A percentile compares a stretch with the other conserved stretches of the same genome.
Conservation (phyloP, 2,888 invertebrate species). For the Trissolcus japonicus region DNA sequence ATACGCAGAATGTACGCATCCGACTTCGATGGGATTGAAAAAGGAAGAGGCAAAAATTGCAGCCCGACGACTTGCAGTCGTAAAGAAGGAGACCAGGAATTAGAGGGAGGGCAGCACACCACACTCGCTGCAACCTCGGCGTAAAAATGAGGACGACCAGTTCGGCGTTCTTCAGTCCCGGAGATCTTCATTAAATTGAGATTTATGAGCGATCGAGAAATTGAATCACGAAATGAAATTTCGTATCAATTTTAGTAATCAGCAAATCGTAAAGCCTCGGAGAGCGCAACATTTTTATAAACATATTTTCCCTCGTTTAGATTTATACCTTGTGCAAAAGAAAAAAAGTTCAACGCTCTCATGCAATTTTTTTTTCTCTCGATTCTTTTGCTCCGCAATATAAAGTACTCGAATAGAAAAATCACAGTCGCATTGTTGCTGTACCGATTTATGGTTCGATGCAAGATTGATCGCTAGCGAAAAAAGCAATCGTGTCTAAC, state of each 20-base stretch:
- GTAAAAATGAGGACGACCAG: slow-evolving; percentile 28
- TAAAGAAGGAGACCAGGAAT: slow-evolving; percentile 59
- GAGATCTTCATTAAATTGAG: slow-evolving; percentile 17
- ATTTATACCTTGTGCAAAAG: no score
- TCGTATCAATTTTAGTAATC: slow-evolving; percentile 15
- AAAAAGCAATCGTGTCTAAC: no score
- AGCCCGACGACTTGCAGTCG: slow-evolving; percentile 61
- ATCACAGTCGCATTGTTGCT: no score
- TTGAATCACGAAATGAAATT: slow-evolving; percentile 17
- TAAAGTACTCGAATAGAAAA: no score
- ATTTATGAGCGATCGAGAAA: slow-evolving; percentile 26
- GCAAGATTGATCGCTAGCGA: no score
- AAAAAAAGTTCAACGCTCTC: no score
- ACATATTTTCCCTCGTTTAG: no score
- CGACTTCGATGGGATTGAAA: slow-evolving; percentile 55
- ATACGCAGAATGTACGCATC: slow-evolving; percentile 59
- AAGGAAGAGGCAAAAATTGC: slow-evolving; percentile 47
- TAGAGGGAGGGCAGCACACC: slow-evolving; percentile 39
- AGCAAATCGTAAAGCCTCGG: background rate
- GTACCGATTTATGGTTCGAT: no score
- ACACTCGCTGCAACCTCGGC: slow-evolving; percentile 5
- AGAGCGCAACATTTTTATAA: no score
- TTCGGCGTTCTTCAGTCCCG: slow-evolving; percentile 1
- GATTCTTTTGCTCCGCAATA: no score
- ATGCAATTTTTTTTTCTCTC: no score